phyloP scores from a whole-genome alignment of 2,888 invertebrate species.

The Himalopsyche tibetana region DNA sequence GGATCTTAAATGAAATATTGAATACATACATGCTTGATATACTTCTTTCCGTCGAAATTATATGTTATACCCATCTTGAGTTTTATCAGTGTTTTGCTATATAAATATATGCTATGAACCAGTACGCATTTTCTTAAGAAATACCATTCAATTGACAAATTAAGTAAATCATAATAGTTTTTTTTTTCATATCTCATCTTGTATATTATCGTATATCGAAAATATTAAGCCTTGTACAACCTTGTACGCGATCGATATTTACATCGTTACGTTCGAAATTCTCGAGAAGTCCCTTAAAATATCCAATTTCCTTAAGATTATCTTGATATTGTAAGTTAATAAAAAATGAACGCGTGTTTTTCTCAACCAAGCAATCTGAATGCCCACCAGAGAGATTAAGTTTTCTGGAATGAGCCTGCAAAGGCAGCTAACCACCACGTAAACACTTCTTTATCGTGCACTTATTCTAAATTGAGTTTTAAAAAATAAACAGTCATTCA shows the following conservation, averaged over 20 bases:
- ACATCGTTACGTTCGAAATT: neutral
- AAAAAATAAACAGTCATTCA: neutral
- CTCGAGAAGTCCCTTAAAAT: neutral
- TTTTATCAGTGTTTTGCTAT: no score
- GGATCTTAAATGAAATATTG: no score
- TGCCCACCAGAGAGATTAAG: constrained; percentile 3
- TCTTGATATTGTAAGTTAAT: neutral
- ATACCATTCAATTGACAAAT: no score
- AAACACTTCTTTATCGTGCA: constrained; percentile 12
- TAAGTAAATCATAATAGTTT: no score
- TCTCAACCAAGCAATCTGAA: neutral
- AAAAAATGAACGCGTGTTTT: constrained; percentile 28
- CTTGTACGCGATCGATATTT: neutral
- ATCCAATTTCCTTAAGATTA: constrained; percentile 31
- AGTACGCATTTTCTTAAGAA: no score
- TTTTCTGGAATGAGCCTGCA: neutral
- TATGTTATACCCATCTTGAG: no score
- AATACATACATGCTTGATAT: no score
- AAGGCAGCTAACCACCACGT: neutral
- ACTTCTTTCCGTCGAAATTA: no score
- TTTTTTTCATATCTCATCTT: no score
- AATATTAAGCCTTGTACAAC: no score
- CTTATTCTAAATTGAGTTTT: constrained; percentile 35
- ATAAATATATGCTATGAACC: no score
- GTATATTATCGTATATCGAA: no score